Conservation (phyloP, 2,888 invertebrate species). For the Aporophyla nigra region DNA sequence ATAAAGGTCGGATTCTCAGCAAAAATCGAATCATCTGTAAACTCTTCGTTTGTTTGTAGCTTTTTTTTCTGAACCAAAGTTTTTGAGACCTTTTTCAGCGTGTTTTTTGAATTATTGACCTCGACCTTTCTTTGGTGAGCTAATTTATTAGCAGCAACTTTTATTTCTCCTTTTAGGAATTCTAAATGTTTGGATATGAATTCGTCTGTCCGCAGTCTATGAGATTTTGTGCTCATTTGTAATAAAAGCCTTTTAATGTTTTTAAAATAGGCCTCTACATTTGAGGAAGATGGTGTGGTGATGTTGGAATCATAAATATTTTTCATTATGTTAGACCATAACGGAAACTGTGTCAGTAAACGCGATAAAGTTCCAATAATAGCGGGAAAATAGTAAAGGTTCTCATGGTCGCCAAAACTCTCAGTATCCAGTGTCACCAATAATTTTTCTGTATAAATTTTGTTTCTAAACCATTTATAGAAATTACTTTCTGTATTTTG, state of each 20-base stretch:
- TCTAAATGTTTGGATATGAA: conserved; percentile 18
- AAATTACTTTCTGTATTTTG: background rate
- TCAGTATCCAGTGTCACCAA: background rate
- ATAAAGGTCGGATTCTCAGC: background rate
- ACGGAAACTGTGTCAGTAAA: background rate
- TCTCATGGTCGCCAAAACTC: background rate
- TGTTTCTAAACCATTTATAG: background rate
- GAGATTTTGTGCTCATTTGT: conserved; percentile 32
- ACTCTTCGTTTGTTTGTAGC: background rate
- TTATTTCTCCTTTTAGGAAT: conserved; percentile 7
- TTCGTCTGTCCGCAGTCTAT: conserved; percentile 34
- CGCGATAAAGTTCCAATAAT: conserved; percentile 1
- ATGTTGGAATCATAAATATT: conserved; percentile 1
- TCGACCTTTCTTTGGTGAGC: background rate
- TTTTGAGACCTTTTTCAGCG: background rate
- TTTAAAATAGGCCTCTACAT: conserved; percentile 20
- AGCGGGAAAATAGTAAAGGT: background rate
- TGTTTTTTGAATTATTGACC: background rate
- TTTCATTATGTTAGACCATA: background rate
- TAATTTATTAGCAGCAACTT: background rate
- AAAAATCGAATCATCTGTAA: background rate
- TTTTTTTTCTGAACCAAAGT: background rate
- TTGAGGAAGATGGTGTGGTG: conserved; percentile 3
- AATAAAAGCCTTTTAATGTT: conserved; percentile 27
- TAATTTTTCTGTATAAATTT: conserved; percentile 1